phyloP scores from a whole-genome alignment of 2,113 vertebrate genomes.

The Melanerpes formicivorus region DNA sequence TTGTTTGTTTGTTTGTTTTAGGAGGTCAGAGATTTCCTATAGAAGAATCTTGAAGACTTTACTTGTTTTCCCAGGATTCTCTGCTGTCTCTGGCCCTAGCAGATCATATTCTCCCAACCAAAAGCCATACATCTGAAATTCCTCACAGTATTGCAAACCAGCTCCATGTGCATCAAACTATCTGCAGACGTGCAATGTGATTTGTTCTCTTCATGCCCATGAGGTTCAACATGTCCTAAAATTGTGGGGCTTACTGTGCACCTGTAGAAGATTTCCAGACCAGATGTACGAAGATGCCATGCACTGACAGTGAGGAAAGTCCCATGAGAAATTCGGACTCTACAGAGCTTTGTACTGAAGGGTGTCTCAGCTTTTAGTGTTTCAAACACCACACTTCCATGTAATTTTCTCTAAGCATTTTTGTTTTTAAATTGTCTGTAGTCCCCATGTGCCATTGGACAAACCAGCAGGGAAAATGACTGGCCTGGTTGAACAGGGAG shows the following conservation, averaged over 20 bases:
- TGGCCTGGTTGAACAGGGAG: too few relatives aligned
- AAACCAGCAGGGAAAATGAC: too few relatives aligned
- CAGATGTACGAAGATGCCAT: background rate
- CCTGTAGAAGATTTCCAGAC: background rate
- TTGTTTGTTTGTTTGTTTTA: background rate
- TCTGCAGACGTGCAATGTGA: background rate
- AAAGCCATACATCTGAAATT: constrained; percentile 8
- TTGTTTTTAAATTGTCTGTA: background rate
- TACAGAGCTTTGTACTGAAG: background rate
- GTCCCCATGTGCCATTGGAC: too few relatives aligned
- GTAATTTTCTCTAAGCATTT: background rate
- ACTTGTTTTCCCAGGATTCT: background rate
- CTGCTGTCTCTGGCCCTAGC: background rate
- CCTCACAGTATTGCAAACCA: background rate
- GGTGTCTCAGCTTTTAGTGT: background rate
- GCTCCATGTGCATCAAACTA: background rate
- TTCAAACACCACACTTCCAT: background rate
- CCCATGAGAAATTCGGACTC: background rate
- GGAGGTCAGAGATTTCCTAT: background rate
- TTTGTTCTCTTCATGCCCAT: background rate
- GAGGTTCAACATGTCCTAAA: background rate
- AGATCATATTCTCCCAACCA: background rate
- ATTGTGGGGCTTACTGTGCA: background rate
- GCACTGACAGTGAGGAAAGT: background rate
- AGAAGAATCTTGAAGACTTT: background rate